Conservation (phyloP, 2,797 vertebrate species). For the Darevskia mixta region DNA sequence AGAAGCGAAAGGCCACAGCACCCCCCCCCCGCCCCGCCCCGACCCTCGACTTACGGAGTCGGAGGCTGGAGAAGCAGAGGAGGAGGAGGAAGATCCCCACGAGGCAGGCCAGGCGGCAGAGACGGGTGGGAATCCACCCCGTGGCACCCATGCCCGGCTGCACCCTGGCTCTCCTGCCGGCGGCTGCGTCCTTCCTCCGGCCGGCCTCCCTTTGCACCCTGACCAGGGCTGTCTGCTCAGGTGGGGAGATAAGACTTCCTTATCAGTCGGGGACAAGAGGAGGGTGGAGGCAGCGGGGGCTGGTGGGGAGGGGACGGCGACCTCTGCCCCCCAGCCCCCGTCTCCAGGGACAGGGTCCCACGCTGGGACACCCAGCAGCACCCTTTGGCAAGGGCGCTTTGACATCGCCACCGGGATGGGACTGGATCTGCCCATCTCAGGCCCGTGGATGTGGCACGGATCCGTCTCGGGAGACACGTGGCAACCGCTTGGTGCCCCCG, state of each 20-base stretch:
- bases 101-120: background rate
- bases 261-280: background rate
- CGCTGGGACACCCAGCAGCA: too few species aligned
- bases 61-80: background rate
- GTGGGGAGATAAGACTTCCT: background rate
- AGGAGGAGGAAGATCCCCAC: background rate
- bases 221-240: background rate
- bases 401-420: background rate
- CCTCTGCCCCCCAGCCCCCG: too few species aligned
- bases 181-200: background rate
- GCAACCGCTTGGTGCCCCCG: too few species aligned
- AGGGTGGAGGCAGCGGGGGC: background rate
- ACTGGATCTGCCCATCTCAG: too few species aligned
- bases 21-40: background rate
- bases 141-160: conserved; percentile 2
- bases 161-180: background rate
- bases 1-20: background rate
- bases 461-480: too few species aligned
- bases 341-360: too few species aligned
- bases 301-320: background rate
- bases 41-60: background rate
- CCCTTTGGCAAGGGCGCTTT: background rate
- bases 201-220: background rate
- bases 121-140: background rate
- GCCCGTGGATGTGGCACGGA: too few species aligned